These are phyloP conservation scores for Calosoma granatense DNA, from an alignment of 1,140 invertebrate species.

Conservation along the genomic window DNA sequence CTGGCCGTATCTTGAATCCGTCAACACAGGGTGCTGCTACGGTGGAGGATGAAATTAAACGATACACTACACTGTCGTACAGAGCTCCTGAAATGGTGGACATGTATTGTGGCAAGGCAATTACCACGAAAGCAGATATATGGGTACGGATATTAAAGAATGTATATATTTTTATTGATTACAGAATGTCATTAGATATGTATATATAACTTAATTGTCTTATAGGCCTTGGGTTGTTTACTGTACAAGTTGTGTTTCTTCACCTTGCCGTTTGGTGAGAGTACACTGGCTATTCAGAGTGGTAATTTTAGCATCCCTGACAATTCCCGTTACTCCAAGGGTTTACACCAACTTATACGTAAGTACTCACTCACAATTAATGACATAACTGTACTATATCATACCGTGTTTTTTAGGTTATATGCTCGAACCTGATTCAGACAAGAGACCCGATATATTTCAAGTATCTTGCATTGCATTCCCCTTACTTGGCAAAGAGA, in stretches of 20 bases:
- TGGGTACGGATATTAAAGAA: no score
- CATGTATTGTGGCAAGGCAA: constrained; percentile 76
- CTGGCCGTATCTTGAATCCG: constrained; percentile 68
- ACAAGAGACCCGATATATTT: constrained; percentile 78
- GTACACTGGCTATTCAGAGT: constrained; percentile 85
- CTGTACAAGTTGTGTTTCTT: constrained; percentile 91
- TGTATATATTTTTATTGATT: no score
- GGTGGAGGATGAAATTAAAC: constrained; percentile 88
- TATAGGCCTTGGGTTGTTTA: constrained; percentile 79
- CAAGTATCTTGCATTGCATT: constrained; percentile 78
- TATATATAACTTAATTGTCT: constrained; percentile 12
- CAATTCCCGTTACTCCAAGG: constrained; percentile 61
- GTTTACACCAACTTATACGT: constrained; percentile 45
- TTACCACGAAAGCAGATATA: constrained; percentile 88
- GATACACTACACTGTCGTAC: constrained; percentile 90
- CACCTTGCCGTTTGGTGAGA: constrained; percentile 87
- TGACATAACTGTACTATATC: no score
- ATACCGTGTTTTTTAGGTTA: no score
- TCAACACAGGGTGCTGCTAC: constrained; percentile 56
- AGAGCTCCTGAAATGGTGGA: constrained; percentile 94
- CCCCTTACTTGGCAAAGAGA: constrained; percentile 58
- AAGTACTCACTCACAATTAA: constrained; percentile 25
- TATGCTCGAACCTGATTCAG: constrained; percentile 76
- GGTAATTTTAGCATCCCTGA: constrained; percentile 83
- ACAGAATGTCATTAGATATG: not conserved